A percentile compares a stretch with the other conserved stretches of the same genome.
phyloP scores from a whole-genome alignment of 2,113 vertebrate species.

The Beaufortia kweichowensis region DNA sequence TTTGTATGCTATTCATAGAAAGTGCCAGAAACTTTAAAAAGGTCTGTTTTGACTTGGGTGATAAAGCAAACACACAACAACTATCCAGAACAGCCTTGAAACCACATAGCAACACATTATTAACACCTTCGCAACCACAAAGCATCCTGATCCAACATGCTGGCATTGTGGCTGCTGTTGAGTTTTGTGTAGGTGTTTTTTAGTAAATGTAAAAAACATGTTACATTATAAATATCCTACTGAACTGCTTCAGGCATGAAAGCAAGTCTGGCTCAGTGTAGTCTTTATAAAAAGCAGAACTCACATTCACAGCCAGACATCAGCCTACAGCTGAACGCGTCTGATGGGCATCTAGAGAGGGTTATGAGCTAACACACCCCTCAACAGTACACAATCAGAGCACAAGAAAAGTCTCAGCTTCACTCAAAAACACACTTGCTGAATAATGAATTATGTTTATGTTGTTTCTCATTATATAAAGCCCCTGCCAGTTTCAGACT shows the following conservation, averaged over 20 bases:
- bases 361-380: not conserved
- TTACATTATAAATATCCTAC: not conserved
- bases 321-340: slow-evolving; percentile 5
- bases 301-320: not conserved
- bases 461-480: not conserved
- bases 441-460: slow-evolving; percentile 24
- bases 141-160: not conserved
- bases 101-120: too few species aligned
- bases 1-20: too few species aligned
- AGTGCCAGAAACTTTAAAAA: too few species aligned
- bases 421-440: not conserved
- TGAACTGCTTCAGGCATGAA: not conserved
- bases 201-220: not conserved
- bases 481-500: not conserved
- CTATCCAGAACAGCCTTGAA: not conserved
- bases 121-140: not conserved
- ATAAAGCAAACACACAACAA: not conserved
- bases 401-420: not conserved
- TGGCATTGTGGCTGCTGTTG: not conserved
- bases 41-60: too few species aligned
- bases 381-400: not conserved
- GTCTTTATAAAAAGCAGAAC: not conserved
- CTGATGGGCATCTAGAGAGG: slow-evolving; percentile 1
- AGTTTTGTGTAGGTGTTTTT: too few species aligned
- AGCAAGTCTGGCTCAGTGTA: not conserved